phyloP scores from a whole-genome alignment of 1,140 invertebrate genomes.

The Hylaeus anthracinus region DNA sequence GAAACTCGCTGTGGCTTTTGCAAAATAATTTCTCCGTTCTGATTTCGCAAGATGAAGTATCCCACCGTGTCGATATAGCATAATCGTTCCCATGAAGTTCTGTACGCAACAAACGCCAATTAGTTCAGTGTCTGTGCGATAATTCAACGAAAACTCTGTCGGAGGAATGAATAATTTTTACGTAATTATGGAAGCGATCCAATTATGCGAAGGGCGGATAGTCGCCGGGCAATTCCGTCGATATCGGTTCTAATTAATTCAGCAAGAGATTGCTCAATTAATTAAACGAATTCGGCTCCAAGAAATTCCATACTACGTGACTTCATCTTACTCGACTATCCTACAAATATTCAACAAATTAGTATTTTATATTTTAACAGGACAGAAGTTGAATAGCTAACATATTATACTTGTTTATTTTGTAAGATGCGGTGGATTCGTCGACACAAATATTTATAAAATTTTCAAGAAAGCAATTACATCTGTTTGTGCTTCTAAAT shows the following conservation, averaged over 20 bases:
- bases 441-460: too few relatives aligned
- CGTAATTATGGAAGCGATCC: not conserved
- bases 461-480: too few relatives aligned
- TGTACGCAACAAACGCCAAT: not conserved
- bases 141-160: not conserved
- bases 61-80: not conserved
- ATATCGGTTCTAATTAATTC: constrained; percentile 2
- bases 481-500: too few relatives aligned
- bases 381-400: too few relatives aligned
- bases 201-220: not conserved
- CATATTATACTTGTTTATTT: too few relatives aligned
- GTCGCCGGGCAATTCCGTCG: not conserved
- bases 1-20: too few relatives aligned
- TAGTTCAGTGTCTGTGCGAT: not conserved
- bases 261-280: not conserved
- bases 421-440: too few relatives aligned
- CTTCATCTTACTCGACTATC: constrained; percentile 22
- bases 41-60: not conserved
- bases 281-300: not conserved
- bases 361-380: too few relatives aligned
- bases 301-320: not conserved
- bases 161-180: not conserved
- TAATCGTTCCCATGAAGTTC: not conserved
- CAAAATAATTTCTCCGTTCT: not conserved
- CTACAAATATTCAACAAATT: not conserved